Conservation (phyloP, 2,797 vertebrate species). For the Acipenser transmontanus region DNA sequence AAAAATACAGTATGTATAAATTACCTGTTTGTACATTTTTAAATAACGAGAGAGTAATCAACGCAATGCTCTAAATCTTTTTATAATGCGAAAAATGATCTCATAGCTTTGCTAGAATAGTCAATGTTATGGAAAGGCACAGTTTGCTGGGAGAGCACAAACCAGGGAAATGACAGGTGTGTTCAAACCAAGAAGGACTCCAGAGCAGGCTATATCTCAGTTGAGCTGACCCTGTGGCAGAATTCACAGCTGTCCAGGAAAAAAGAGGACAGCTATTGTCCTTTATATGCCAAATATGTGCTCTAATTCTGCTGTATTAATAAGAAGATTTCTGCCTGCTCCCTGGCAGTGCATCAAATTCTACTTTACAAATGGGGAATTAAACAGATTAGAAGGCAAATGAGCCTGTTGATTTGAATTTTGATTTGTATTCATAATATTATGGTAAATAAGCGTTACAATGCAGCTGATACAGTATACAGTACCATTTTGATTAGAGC, state of each 20-base stretch:
- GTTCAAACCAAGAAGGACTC: no score
- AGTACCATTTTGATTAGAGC: no score
- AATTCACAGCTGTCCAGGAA: no score
- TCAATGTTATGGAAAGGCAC: background rate
- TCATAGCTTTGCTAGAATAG: background rate
- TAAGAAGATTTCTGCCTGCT: background rate
- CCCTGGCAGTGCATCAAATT: background rate
- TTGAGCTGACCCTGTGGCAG: no score
- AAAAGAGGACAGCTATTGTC: no score
- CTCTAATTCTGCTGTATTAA: constrained; percentile 1
- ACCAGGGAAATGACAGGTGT: no score
- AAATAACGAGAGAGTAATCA: no score
- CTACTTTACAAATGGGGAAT: constrained; percentile 11
- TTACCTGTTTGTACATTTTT: background rate
- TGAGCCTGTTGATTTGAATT: constrained; percentile 14
- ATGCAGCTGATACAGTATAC: constrained; percentile 15
- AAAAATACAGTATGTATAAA: background rate
- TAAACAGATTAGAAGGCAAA: constrained; percentile 16
- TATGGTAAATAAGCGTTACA: no score
- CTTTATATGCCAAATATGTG: no score
- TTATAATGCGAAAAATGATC: background rate
- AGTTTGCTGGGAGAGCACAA: no score
- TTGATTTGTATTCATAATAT: background rate
- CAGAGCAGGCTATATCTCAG: no score
- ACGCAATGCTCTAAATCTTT: no score